Evolutionary conservation across 2,113 vertebrate species (phyloP).

Genomic region (Melanerpes aurifrons): DNA sequence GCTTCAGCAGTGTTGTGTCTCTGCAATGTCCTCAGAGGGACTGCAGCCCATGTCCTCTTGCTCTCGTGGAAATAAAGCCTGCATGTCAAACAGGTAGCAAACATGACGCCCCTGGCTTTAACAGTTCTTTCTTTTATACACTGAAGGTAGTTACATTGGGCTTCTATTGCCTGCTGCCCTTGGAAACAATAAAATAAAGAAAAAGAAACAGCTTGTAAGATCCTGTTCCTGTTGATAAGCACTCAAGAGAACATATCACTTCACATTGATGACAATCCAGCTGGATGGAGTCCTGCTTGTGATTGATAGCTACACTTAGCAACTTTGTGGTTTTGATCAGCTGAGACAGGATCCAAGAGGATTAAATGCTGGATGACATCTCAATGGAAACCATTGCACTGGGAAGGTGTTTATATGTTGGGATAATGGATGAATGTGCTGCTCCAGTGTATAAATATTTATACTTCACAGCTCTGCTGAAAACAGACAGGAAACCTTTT

Average conservation of each 20-base stretch:
- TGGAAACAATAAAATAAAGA: constrained; percentile 24
- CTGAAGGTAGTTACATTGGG: background rate
- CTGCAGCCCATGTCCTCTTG: background rate
- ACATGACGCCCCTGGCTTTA: background rate
- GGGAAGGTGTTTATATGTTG: constrained; percentile 17
- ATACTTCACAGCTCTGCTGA: constrained; percentile 51
- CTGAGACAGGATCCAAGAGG: constrained; percentile 43
- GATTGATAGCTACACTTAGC: constrained; percentile 56
- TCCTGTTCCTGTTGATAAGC: background rate
- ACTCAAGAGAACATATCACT: background rate
- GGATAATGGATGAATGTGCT: constrained; percentile 61
- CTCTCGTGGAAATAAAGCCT: background rate
- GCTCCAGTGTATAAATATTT: constrained; percentile 60
- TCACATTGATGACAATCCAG: constrained; percentile 34
- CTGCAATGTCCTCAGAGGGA: background rate
- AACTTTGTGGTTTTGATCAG: constrained; percentile 34
- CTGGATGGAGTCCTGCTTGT: constrained; percentile 3
- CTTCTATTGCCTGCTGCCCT: background rate
- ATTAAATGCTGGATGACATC: constrained; percentile 62
- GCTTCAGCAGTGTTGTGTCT: background rate
- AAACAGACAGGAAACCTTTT: constrained; percentile 62
- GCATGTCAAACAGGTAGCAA: background rate
- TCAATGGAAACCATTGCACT: constrained; percentile 52
- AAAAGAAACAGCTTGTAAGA: background rate
- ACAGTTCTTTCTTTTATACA: background rate